phyloP scores from a whole-genome alignment of 2,888 invertebrate species.

The Rambutsinella grinnellia region DNA sequence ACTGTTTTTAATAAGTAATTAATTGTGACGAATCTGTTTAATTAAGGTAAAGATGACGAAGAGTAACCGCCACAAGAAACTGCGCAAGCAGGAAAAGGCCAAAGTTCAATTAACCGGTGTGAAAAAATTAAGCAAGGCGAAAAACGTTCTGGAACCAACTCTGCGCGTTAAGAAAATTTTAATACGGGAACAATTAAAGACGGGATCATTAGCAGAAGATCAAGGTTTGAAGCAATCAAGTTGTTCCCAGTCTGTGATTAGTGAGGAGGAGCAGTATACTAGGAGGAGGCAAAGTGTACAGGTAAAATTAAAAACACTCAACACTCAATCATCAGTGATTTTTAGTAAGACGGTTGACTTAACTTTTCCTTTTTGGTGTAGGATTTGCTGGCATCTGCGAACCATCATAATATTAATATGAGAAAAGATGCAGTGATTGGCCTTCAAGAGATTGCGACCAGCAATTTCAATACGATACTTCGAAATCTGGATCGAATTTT shows the following conservation, averaged over 20 bases:
- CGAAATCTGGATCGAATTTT: constrained; percentile 78
- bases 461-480: constrained; percentile 70
- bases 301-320: constrained; percentile 69
- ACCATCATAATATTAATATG: constrained; percentile 81
- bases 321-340: no score
- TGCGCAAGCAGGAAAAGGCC: constrained; percentile 85
- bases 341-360: no score
- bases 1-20: not conserved
- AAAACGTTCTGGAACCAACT: constrained; percentile 89
- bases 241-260: not conserved
- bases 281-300: constrained; percentile 79
- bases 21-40: no score
- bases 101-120: constrained; percentile 90
- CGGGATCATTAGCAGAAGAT: constrained; percentile 64
- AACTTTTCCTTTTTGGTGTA: no score
- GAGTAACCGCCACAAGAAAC: constrained; percentile 78
- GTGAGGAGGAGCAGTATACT: constrained; percentile 74
- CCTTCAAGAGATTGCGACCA: constrained; percentile 72
- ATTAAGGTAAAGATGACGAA: constrained; percentile 75
- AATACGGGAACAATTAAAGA: constrained; percentile 80
- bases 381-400: constrained; percentile 79
- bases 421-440: constrained; percentile 75
- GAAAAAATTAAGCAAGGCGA: constrained; percentile 80
- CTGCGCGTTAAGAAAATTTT: constrained; percentile 92
- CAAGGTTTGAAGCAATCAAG: not conserved